phyloP scores from a whole-genome alignment of 1,140 invertebrate genomes.

The Lepidurus couesii region DNA sequence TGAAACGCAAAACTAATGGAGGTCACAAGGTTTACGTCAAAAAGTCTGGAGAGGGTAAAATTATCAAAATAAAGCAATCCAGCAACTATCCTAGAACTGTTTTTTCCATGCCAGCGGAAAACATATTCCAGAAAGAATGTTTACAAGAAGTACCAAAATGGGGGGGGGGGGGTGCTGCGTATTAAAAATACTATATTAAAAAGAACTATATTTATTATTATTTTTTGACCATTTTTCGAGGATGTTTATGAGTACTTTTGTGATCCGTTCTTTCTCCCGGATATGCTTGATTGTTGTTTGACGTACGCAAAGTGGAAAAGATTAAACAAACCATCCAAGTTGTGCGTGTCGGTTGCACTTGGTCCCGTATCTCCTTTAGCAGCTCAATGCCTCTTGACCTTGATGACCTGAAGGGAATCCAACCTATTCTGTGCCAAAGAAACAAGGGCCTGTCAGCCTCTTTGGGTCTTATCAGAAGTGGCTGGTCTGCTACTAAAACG shows the following conservation, averaged over 20 bases:
- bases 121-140: too few species aligned
- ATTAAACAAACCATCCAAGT: slow-evolving; percentile 1
- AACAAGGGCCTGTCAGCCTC: slow-evolving; percentile 1
- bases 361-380: not conserved
- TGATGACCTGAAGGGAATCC: slow-evolving; percentile 8
- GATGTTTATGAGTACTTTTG: too few species aligned
- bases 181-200: not conserved
- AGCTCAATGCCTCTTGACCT: slow-evolving; percentile 12
- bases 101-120: not conserved
- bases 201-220: not conserved
- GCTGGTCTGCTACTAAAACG: not conserved
- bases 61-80: not conserved
- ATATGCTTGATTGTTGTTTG: slow-evolving; percentile 4
- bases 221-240: not conserved
- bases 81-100: not conserved
- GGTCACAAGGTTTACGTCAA: not conserved
- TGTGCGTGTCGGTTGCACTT: not conserved
- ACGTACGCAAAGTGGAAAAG: slow-evolving; percentile 12
- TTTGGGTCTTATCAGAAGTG: slow-evolving; percentile 9
- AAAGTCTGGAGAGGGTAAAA: not conserved
- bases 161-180: too few species aligned
- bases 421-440: not conserved
- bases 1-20: slow-evolving; percentile 7
- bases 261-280: not conserved
- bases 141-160: too few species aligned